Conservation (phyloP, 2,797 vertebrate species). For the Poliocrania exsul region DNA sequence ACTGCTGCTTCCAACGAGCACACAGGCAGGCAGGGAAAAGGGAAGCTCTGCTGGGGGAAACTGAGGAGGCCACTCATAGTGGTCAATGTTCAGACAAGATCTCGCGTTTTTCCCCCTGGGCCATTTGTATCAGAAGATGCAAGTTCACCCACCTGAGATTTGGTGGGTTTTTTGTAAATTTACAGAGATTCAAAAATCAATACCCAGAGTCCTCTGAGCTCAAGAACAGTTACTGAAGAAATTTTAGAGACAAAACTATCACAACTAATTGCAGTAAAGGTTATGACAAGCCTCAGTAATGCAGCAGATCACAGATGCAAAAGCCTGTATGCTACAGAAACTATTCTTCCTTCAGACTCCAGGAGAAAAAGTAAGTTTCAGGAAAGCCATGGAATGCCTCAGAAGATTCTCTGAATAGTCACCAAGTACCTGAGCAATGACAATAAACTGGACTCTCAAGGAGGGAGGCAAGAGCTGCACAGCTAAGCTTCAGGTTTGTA, state of each 20-base stretch:
- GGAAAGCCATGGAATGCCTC: neutral
- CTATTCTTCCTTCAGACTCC: neutral
- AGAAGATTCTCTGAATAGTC: neutral
- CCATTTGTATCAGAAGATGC: neutral
- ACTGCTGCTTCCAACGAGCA: neutral
- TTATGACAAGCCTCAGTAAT: neutral
- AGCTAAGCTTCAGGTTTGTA: neutral
- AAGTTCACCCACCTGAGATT: neutral
- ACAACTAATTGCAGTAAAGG: neutral
- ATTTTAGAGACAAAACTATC: neutral
- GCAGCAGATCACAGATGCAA: neutral
- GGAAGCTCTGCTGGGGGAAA: neutral
- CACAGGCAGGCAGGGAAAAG: neutral
- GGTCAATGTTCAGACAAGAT: neutral
- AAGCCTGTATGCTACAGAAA: neutral
- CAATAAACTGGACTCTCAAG: neutral
- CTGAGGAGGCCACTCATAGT: neutral
- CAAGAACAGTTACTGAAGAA: neutral
- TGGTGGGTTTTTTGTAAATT: accelerated
- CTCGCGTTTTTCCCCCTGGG: accelerated
- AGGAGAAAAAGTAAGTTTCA: neutral
- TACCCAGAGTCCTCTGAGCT: neutral
- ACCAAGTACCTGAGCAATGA: neutral
- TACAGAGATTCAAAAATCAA: neutral
- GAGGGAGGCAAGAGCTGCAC: neutral